Conservation (phyloP, 2,113 vertebrate genomes). For the Smithornis capensis region DNA sequence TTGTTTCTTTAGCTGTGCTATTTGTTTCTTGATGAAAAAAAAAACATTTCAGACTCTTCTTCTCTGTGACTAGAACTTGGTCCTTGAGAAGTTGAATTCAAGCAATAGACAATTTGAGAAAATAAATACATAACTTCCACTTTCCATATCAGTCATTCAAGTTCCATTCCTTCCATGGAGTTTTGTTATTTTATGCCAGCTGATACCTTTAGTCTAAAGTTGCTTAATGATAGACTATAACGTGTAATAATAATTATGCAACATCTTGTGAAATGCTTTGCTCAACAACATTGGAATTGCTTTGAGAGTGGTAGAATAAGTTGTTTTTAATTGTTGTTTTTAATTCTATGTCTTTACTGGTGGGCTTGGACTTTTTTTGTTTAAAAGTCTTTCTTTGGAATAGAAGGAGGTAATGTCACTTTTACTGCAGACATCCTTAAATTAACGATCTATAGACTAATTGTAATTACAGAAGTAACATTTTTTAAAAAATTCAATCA, state of each 20-base stretch:
- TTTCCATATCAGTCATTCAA: not conserved
- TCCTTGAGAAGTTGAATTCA: not conserved
- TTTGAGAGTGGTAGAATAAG: not conserved
- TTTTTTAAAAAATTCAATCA: not conserved
- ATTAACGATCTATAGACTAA: not conserved
- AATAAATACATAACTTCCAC: not conserved
- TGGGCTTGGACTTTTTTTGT: not conserved
- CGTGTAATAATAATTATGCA: not conserved
- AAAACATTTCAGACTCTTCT: not conserved
- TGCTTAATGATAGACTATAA: not conserved
- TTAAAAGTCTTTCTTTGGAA: not conserved
- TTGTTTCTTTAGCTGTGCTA: not conserved
- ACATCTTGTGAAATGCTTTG: not conserved
- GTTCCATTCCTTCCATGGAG: not conserved
- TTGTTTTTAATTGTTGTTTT: not conserved
- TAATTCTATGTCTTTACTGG: not conserved
- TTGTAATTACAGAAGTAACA: not conserved
- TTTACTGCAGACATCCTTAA: not conserved
- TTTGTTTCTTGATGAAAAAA: not conserved
- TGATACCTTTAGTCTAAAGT: not conserved
- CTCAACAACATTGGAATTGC: not conserved
- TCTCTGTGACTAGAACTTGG: not conserved
- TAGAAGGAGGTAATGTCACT: not conserved
- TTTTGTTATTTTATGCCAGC: not conserved
- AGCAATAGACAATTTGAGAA: not conserved